These are phyloP conservation scores for Hofmannophila pseudospretella DNA, from an alignment of 2,888 invertebrate species.

Conservation along the genomic window DNA sequence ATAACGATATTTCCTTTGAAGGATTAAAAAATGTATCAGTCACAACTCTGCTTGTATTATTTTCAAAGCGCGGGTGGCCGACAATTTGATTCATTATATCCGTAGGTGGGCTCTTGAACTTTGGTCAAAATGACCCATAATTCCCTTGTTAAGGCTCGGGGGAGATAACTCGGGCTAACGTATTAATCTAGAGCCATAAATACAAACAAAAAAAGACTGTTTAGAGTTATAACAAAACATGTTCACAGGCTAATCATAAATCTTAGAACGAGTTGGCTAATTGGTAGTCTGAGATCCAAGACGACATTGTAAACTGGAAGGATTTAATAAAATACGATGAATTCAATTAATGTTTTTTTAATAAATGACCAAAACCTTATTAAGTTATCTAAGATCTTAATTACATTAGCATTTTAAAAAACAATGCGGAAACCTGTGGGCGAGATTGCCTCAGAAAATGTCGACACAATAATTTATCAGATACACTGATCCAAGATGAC, in stretches of 20 bases:
- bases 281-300: not conserved
- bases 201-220: constrained; percentile 33
- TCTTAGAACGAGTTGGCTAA: constrained; percentile 24
- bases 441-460: no score
- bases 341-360: no score
- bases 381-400: no score
- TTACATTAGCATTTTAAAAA: no score
- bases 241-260: constrained; percentile 29
- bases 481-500: no score
- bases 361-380: no score
- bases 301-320: no score
- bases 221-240: constrained; percentile 24
- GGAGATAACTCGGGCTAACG: constrained; percentile 49
- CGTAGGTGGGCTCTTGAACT: constrained; percentile 65
- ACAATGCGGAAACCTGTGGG: no score
- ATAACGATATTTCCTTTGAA: constrained; percentile 29
- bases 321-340: no score
- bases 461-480: no score
- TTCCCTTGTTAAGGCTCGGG: constrained; percentile 60
- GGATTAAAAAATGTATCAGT: constrained; percentile 49
- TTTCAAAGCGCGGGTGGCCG: constrained; percentile 58
- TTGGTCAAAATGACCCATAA: constrained; percentile 65
- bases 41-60: constrained; percentile 31
- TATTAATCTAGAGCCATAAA: constrained; percentile 65
- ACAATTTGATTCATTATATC: constrained; percentile 58